Evolutionary conservation across 1,140 invertebrate genomes (phyloP).

Genomic region (Polypedilum pembai): DNA sequence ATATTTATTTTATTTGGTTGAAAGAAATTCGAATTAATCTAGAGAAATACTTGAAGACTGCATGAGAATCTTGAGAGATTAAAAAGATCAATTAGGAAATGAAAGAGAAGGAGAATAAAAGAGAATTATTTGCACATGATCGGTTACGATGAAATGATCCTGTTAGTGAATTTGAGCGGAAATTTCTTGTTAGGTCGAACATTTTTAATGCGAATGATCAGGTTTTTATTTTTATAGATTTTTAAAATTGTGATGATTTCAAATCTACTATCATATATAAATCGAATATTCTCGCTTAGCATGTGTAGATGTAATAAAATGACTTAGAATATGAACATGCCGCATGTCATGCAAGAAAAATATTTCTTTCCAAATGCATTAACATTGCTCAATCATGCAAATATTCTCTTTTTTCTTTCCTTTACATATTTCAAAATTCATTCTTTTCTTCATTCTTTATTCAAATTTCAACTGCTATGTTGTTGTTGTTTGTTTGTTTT

Average conservation of each 20-base stretch:
- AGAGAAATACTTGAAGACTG: too few relatives aligned
- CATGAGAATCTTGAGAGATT: too few relatives aligned
- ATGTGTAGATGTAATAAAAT: slow-evolving; percentile 25
- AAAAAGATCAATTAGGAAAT: too few relatives aligned
- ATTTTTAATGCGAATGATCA: too few relatives aligned
- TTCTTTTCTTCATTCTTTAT: slow-evolving; percentile 18
- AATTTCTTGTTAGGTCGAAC: not conserved
- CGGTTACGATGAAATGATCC: slow-evolving; percentile 1
- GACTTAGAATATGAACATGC: not conserved
- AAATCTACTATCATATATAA: not conserved
- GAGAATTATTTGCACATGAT: not conserved
- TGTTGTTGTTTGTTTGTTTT: slow-evolving; percentile 10
- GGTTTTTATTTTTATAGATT: not conserved
- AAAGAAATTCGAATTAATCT: too few relatives aligned
- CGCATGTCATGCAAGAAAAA: slow-evolving; percentile 3
- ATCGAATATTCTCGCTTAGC: slow-evolving; percentile 8
- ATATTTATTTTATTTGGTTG: too few relatives aligned
- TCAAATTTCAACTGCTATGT: not conserved
- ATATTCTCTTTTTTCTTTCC: not conserved
- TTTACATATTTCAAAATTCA: not conserved
- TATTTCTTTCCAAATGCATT: slow-evolving; percentile 21
- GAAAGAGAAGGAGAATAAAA: too few relatives aligned
- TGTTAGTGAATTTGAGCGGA: slow-evolving; percentile 11
- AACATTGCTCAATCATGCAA: slow-evolving; percentile 26
- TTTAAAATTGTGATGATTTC: not conserved